Percentiles rank a stretch among this genome's conserved stretches.
Conservation (phyloP, 2,888 invertebrate genomes). For the Nebria brevicollis region DNA sequence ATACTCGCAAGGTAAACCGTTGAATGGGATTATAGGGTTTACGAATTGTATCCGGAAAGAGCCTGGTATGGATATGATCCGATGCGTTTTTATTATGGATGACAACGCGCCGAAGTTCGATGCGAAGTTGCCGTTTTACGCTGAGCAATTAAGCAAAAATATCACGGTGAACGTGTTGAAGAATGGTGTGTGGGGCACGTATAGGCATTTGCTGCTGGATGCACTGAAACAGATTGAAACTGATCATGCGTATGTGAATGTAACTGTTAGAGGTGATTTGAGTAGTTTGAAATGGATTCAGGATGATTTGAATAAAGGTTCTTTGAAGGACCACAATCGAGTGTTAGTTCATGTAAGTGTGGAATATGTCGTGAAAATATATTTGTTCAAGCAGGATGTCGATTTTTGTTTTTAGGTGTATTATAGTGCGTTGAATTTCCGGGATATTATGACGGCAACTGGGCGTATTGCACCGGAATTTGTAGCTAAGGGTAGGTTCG, state of each 20-base stretch:
- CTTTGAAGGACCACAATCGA: constrained; percentile 50
- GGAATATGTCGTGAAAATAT: background rate
- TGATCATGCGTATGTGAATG: constrained; percentile 82
- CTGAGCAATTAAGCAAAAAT: constrained; percentile 75
- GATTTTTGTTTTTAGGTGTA: constrained; percentile 64
- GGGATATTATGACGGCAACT: constrained; percentile 92
- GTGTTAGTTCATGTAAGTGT: constrained; percentile 50
- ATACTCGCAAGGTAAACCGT: constrained; percentile 70
- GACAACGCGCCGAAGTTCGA: constrained; percentile 73
- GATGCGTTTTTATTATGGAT: constrained; percentile 72
- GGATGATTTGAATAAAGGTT: constrained; percentile 64
- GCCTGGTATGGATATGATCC: constrained; percentile 67
- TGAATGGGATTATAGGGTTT: constrained; percentile 87
- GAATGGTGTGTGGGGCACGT: constrained; percentile 71
- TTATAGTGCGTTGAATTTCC: constrained; percentile 89
- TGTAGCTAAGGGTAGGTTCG: constrained; percentile 70
- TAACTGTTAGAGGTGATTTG: constrained; percentile 83
- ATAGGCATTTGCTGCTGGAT: constrained; percentile 80
- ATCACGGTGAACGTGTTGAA: constrained; percentile 82
- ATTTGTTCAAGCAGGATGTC: background rate
- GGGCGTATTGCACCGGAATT: constrained; percentile 87
- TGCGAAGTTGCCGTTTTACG: constrained; percentile 71
- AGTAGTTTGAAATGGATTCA: constrained; percentile 87
- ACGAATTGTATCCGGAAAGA: constrained; percentile 88
- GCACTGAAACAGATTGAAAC: constrained; percentile 63